Conservation (phyloP, 2,797 vertebrate genomes). For the Graptemys geographica region DNA sequence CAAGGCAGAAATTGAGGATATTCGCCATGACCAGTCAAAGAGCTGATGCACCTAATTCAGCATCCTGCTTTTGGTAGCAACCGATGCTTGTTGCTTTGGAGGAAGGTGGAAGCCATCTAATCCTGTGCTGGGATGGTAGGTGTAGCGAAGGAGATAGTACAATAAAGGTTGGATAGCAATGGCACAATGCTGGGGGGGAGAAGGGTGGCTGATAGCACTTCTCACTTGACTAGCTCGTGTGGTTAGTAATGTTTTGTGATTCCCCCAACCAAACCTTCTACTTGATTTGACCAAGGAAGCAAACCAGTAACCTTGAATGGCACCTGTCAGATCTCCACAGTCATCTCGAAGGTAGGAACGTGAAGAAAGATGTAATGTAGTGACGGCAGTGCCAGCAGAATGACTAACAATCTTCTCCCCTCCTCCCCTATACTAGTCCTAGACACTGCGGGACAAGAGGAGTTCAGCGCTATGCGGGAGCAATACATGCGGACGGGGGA, state of each 20-base stretch:
- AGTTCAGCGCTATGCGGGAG: slow-evolving; percentile 99
- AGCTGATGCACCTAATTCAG: not conserved
- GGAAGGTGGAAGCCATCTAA: not conserved
- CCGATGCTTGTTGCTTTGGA: not conserved
- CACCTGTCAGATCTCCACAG: not conserved
- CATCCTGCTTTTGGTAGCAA: not conserved
- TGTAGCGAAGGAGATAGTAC: not conserved
- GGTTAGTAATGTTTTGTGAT: not conserved
- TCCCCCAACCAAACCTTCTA: not conserved
- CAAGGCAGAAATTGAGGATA: not conserved
- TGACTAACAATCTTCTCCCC: not conserved
- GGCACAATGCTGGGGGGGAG: no score
- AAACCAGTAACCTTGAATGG: not conserved
- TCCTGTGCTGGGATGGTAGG: not conserved
- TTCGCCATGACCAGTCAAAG: not conserved
- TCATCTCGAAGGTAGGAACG: not conserved
- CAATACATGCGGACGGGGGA: slow-evolving; percentile 99
- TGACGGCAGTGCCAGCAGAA: not conserved
- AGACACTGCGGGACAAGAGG: slow-evolving; percentile 98
- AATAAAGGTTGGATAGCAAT: not conserved
- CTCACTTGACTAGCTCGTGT: not conserved
- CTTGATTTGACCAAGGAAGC: not conserved
- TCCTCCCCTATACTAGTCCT: slow-evolving; percentile 84
- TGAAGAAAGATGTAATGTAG: not conserved
- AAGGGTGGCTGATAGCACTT: not conserved